Evolutionary conservation across 2,797 vertebrate genomes (phyloP).

Genomic region (Anableps anableps): DNA sequence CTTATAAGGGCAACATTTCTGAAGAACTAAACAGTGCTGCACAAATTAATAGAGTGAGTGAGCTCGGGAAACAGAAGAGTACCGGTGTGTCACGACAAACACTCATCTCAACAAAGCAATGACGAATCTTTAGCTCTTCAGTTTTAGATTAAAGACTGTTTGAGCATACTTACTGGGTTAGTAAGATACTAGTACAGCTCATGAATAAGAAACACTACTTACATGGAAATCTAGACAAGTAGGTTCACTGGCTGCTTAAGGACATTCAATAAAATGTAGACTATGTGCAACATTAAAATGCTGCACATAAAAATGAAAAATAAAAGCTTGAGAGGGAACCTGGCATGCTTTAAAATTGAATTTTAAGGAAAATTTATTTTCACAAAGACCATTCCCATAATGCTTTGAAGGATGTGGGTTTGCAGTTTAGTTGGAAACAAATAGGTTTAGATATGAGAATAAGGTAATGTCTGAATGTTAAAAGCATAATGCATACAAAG

Average conservation of each 20-base stretch:
- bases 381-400: background rate
- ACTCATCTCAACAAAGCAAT: background rate
- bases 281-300: background rate
- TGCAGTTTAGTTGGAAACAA: background rate
- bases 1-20: slow-evolving; percentile 75
- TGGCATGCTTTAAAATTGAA: background rate
- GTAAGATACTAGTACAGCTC: background rate
- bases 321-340: background rate
- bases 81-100: slow-evolving; percentile 15
- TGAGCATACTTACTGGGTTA: slow-evolving; percentile 24
- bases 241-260: slow-evolving; percentile 33
- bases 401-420: background rate
- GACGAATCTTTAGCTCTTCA: background rate
- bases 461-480: background rate
- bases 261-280: slow-evolving; percentile 51
- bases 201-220: background rate
- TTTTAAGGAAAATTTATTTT: background rate
- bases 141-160: slow-evolving; percentile 7
- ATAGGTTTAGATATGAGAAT: background rate
- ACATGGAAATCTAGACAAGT: background rate
- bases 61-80: slow-evolving; percentile 17
- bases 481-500: background rate
- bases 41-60: slow-evolving; percentile 31
- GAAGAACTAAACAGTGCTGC: slow-evolving; percentile 50
- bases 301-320: background rate